These are phyloP conservation scores for Erannis defoliaria DNA, from an alignment of 2,888 invertebrate species.

Conservation along the genomic window DNA sequence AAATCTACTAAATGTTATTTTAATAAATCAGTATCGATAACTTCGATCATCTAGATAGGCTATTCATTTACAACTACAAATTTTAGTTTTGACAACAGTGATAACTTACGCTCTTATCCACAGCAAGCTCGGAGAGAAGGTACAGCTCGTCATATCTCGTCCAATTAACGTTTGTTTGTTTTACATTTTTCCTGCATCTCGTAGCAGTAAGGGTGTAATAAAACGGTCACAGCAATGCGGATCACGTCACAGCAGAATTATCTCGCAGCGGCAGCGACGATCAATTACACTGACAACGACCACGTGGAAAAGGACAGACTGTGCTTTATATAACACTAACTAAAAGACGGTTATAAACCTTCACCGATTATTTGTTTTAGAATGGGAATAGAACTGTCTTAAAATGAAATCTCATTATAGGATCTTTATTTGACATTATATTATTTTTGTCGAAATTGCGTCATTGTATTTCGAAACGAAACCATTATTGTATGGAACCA, in stretches of 20 bases:
- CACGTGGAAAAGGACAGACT: constrained; percentile 72
- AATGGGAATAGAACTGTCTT: neutral
- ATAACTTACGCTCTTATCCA: constrained; percentile 15
- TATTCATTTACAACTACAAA: too few species aligned
- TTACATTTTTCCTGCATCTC: constrained; percentile 74
- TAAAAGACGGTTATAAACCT: constrained; percentile 18
- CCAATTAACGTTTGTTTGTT: constrained; percentile 72
- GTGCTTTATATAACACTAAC: constrained; percentile 37
- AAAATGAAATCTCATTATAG: too few species aligned
- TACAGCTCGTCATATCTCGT: constrained; percentile 62
- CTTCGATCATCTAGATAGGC: too few species aligned
- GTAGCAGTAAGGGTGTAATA: constrained; percentile 66
- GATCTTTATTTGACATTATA: too few species aligned
- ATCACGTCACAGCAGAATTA: constrained; percentile 82
- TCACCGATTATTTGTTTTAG: neutral
- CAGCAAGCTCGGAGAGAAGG: constrained; percentile 25
- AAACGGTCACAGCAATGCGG: constrained; percentile 79
- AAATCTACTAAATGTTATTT: too few species aligned
- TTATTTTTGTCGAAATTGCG: too few species aligned
- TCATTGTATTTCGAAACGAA: too few species aligned
- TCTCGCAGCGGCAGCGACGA: constrained; percentile 79
- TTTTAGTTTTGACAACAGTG: too few species aligned
- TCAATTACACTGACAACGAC: constrained; percentile 82
- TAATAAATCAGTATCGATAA: too few species aligned
- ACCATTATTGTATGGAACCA: too few species aligned